Conservation (phyloP, 2,113 vertebrate species). For the Notarius lentiginosus region DNA sequence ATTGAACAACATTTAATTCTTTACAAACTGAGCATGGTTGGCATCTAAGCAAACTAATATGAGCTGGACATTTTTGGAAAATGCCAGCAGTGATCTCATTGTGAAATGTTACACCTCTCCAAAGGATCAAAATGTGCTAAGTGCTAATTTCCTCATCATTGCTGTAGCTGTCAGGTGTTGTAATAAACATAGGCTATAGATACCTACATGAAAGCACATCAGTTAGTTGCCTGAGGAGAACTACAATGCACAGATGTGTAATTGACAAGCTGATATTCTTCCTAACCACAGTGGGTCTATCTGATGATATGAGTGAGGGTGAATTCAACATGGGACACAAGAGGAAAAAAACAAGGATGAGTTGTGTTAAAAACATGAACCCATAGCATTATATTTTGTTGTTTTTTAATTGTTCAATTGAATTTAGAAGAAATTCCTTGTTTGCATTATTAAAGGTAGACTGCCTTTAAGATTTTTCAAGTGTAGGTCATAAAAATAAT, state of each 20-base stretch:
- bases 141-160: constrained; percentile 26
- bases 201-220: constrained; percentile 37
- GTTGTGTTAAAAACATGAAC: background rate
- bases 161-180: constrained; percentile 27
- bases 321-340: background rate
- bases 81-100: constrained; percentile 1
- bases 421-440: background rate
- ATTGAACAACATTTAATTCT: background rate
- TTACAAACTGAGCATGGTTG: background rate
- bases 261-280: constrained; percentile 36
- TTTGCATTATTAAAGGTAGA: background rate
- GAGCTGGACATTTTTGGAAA: background rate
- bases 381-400: background rate
- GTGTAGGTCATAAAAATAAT: no score
- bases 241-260: constrained; percentile 26
- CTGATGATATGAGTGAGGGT: background rate
- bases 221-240: constrained; percentile 36
- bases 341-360: background rate
- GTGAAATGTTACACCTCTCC: background rate
- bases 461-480: no score
- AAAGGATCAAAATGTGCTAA: background rate
- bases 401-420: background rate
- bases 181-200: constrained; percentile 36
- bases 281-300: constrained; percentile 25
- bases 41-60: constrained; percentile 1